Evolutionary conservation across 2,888 invertebrate genomes (phyloP).

Genomic region (Suillia variegata): DNA sequence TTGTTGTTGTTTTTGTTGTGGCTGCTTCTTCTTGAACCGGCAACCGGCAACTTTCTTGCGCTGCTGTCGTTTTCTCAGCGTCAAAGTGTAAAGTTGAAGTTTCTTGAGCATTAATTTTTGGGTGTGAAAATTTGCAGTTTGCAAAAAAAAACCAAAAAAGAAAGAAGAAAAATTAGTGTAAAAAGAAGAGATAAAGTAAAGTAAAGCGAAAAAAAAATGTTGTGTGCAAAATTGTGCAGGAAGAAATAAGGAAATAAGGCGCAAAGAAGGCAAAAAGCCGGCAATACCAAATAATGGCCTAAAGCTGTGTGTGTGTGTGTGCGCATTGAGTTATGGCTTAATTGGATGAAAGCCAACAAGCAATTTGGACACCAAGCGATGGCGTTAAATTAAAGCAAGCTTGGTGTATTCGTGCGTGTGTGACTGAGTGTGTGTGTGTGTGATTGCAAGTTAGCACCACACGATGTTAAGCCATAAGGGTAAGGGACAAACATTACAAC

Average conservation of each 20-base stretch:
- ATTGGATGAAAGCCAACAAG: constrained; percentile 56
- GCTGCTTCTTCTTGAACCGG: not conserved
- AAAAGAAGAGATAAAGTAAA: no score
- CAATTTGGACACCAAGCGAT: not conserved
- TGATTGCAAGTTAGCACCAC: no score
- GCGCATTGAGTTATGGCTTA: constrained; percentile 58
- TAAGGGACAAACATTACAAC: no score
- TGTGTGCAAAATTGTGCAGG: not conserved
- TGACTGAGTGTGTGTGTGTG: no score
- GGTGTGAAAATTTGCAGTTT: constrained; percentile 2
- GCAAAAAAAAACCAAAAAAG: no score
- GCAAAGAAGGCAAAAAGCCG: not conserved
- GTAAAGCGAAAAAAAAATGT: not conserved
- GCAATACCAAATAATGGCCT: not conserved
- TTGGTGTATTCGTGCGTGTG: no score
- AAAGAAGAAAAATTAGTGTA: no score
- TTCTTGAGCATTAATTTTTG: not conserved
- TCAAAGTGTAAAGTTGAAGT: not conserved
- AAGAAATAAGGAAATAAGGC: not conserved
- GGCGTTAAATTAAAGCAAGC: no score
- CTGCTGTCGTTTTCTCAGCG: not conserved
- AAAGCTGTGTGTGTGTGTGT: constrained; percentile 20
- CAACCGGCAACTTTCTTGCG: not conserved
- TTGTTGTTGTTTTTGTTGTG: no score
- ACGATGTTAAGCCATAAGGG: no score